Percentiles rank a stretch among this genome's conserved stretches.
Conservation (phyloP, 1,140 invertebrate genomes). For the Venturia canescens region DNA sequence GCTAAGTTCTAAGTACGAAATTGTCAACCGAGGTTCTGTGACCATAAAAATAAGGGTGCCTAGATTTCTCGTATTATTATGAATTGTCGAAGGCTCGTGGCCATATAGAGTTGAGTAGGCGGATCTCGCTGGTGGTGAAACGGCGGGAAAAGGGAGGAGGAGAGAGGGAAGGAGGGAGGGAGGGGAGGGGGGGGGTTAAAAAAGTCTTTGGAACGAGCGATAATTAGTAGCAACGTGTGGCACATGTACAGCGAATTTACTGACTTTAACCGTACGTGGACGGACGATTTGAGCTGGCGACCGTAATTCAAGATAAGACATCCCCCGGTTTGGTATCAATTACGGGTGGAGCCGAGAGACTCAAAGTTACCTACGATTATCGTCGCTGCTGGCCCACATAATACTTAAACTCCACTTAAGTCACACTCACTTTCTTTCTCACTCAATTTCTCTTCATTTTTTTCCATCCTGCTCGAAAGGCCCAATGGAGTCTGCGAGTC, state of each 20-base stretch:
- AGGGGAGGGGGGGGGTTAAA: slow-evolving; percentile 8
- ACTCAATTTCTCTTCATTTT: not conserved
- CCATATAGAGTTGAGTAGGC: slow-evolving; percentile 7
- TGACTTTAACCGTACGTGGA: not conserved
- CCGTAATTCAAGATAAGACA: slow-evolving; percentile 44
- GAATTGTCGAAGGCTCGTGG: not conserved
- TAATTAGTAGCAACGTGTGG: slow-evolving; percentile 29
- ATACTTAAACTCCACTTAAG: slow-evolving; percentile 45
- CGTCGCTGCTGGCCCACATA: slow-evolving; percentile 34
- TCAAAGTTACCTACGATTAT: slow-evolving; percentile 8
- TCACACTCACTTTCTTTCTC: slow-evolving; percentile 18
- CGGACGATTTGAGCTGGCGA: slow-evolving; percentile 36
- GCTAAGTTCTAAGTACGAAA: not conserved
- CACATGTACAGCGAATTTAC: not conserved
- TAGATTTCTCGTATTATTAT: not conserved
- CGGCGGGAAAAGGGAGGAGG: not conserved
- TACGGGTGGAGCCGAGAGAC: slow-evolving; percentile 18
- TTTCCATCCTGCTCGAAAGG: not conserved
- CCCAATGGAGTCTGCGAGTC: not conserved
- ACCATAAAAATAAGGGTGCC: not conserved
- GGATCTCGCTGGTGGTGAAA: not conserved
- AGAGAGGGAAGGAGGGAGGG: not conserved
- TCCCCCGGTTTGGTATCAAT: slow-evolving; percentile 43
- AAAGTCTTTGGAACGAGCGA: slow-evolving; percentile 31
- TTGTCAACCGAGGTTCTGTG: not conserved